phyloP scores from a whole-genome alignment of 2,113 vertebrate genomes.

The Alethe diademata region DNA sequence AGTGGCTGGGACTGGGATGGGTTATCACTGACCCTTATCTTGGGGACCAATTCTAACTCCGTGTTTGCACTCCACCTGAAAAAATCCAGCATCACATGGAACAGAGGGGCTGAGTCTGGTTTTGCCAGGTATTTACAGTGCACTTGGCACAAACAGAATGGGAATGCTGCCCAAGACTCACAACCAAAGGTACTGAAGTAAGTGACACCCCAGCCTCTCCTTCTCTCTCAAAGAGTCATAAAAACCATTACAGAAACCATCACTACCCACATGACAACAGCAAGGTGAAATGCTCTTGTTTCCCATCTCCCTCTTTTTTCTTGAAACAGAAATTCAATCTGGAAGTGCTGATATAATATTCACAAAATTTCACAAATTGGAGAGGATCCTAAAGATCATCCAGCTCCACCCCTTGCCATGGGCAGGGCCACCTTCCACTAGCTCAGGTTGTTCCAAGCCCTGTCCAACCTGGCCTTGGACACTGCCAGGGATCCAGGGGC shows the following conservation, averaged over 20 bases:
- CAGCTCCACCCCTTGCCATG: fast-evolving
- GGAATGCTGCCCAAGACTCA: background rate
- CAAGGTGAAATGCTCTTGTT: background rate
- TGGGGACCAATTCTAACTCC: background rate
- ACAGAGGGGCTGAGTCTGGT: background rate
- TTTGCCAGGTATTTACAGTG: background rate
- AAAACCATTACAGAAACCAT: background rate
- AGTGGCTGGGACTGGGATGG: background rate
- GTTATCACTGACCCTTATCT: background rate
- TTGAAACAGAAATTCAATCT: background rate
- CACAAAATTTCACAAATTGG: background rate
- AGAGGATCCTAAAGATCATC: background rate
- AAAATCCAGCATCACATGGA: background rate
- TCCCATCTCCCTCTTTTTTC: fast-evolving
- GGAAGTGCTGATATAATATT: fast-evolving
- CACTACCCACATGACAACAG: fast-evolving
- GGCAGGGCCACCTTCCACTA: background rate
- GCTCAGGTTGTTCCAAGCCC: fast-evolving
- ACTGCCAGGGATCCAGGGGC: background rate
- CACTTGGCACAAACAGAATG: background rate
- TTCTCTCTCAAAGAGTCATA: background rate
- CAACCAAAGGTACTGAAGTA: background rate
- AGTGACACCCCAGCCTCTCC: background rate
- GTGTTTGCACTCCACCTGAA: background rate
- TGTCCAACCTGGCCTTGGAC: fast-evolving